Evolutionary conservation across 2,888 invertebrate genomes (phyloP), one percentile per base, ranked within the genome.

Genomic region (Myathropa florea): DNA sequence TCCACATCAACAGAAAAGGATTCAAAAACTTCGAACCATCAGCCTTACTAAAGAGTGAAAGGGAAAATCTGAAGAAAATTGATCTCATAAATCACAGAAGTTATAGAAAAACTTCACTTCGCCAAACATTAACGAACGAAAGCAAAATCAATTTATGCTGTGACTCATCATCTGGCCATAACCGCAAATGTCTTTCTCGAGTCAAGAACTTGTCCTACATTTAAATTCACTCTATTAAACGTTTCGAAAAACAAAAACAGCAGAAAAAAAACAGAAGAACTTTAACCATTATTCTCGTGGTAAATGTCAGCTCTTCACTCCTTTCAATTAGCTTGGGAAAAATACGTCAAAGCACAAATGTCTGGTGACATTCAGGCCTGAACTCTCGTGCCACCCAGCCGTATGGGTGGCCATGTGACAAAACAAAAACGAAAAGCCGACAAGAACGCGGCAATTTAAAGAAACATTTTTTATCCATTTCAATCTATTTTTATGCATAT

Each of bases 301-400:
- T 61, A 18, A 60, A 67, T 67, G 55, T 67, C 39, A 67, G 71
- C 53, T 6, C 4, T 21, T 26, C 9, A 28, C 23, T 53, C 33
- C 14, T 39, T 10, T 21, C 28, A 33, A 71, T 63, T 64, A 46
- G 63, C 59, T 28, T 60, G 23, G 24, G 24, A 36, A 9, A 79
- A 71, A 65, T 18, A 33, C 24, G 73, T 67, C 61, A 53, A 30
- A 68, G 63, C 26, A 57, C 59, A 79, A 73, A 73, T 70, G 68
- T 79, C 79, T 73, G 57, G 36, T 73, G 63, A 73, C 79, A 83
- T 73, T 78, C 39, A 63, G 33, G 72, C 78, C 72, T 59, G n/a
- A 73, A 70, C 60, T 28, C 53, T 60, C 59, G 55, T 64, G 68
- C 46, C 65, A 61, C 65, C 53, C 53, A 21, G n/a, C 10, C 63